phyloP scores from a whole-genome alignment of 2,113 vertebrate genomes.

The Chascanopsetta lugubris region DNA sequence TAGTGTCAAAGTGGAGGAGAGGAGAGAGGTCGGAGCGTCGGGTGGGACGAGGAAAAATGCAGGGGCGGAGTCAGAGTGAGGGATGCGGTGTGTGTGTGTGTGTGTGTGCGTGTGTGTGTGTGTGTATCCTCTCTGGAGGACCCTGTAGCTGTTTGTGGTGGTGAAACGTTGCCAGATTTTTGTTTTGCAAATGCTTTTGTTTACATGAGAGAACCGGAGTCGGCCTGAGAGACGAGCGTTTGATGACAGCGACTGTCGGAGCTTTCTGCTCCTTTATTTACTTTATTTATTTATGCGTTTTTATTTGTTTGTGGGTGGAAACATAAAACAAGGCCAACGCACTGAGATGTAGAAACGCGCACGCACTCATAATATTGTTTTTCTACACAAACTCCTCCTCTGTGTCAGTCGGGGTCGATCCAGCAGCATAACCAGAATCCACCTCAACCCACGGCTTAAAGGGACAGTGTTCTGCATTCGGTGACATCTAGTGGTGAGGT shows the following conservation, averaged over 20 bases:
- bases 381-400: too few species aligned
- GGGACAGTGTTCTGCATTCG: too few species aligned
- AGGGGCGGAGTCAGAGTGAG: not conserved
- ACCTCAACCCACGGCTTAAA: too few species aligned
- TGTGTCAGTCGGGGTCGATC: too few species aligned
- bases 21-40: constrained; percentile 3
- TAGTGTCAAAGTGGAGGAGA: constrained; percentile 57
- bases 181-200: constrained; percentile 3
- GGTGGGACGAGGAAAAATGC: not conserved
- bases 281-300: not conserved
- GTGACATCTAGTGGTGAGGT: too few species aligned
- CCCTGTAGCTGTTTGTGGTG: too few species aligned
- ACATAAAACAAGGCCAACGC: not conserved
- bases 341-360: too few species aligned
- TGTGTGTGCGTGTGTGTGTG: not conserved
- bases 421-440: too few species aligned
- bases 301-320: not conserved
- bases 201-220: not conserved
- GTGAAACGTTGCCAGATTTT: not conserved
- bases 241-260: constrained; percentile 2
- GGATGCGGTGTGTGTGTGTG: not conserved
- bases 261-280: not conserved
- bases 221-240: not conserved
- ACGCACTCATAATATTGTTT: too few species aligned
- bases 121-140: constrained; percentile 3